Percentiles rank a stretch among this genome's conserved stretches.
Evolutionary conservation across 1,140 invertebrate species (phyloP).

Genomic region (Parasteatoda tepidariorum): DNA sequence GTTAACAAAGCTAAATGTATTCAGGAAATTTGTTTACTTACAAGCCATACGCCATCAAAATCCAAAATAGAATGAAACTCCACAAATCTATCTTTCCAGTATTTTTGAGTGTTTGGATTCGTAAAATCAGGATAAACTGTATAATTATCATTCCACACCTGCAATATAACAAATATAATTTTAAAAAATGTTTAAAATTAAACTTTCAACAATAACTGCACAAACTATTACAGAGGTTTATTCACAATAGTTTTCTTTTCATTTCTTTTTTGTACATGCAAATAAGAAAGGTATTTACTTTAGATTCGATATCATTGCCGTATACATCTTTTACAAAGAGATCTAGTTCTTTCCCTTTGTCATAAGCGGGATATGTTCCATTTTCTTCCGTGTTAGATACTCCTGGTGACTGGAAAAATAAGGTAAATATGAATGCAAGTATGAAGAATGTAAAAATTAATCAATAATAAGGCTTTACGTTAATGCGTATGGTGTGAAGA

Average conservation of each 20-base stretch:
- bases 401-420: constrained; percentile 64
- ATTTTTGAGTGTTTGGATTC: constrained; percentile 78
- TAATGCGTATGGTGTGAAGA: no score
- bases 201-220: no score
- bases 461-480: no score
- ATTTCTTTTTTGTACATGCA: no score
- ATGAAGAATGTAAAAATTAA: no score
- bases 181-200: neutral
- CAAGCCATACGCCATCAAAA: constrained; percentile 87
- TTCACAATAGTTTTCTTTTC: no score
- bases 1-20: neutral
- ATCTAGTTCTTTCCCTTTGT: constrained; percentile 63
- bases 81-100: constrained; percentile 80
- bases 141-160: constrained; percentile 62
- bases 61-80: constrained; percentile 75
- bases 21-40: constrained; percentile 7
- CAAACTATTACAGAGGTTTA: no score
- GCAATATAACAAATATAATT: constrained; percentile 1
- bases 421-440: no score
- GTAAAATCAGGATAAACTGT: constrained; percentile 87
- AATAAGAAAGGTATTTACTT: constrained; percentile 55
- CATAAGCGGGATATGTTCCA: constrained; percentile 65
- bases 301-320: constrained; percentile 57
- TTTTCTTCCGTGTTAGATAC: constrained; percentile 63
- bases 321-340: constrained; percentile 65